A percentile compares a stretch with the other conserved stretches of the same genome.
These are phyloP conservation scores for Aurelia aurita complex sp. Pacific DNA, from an alignment of 30 jellyfish, hydroid and myxozoan species.

Conservation along the genomic window DNA sequence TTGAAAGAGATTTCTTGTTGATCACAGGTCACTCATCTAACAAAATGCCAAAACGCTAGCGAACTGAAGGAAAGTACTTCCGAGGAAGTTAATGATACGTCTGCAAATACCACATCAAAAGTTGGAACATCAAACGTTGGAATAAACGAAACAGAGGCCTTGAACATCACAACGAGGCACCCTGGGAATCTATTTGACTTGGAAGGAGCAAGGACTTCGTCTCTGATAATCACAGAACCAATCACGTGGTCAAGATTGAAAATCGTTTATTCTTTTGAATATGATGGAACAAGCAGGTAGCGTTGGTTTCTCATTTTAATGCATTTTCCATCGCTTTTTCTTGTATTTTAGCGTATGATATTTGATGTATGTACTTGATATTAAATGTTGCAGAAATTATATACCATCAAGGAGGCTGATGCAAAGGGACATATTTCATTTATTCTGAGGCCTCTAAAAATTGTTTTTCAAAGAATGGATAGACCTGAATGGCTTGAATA, in stretches of 20 bases:
- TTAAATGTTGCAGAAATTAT: too few relatives aligned
- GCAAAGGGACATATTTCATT: too few relatives aligned
- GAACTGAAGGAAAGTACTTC: not conserved
- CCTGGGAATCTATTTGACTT: conserved; percentile 69
- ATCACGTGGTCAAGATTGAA: conserved; percentile 89
- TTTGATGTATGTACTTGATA: too few relatives aligned
- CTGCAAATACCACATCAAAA: not conserved
- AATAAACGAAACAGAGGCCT: not conserved
- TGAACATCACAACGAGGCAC: not conserved
- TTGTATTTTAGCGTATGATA: too few relatives aligned
- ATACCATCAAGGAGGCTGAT: too few relatives aligned
- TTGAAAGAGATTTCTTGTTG: not conserved
- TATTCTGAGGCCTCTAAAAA: too few relatives aligned
- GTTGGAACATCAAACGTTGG: not conserved
- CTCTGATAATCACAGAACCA: conserved; percentile 85
- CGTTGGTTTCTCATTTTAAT: not conserved
- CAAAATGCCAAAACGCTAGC: not conserved
- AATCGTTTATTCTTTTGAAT: conserved; percentile 93
- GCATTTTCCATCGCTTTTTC: not conserved
- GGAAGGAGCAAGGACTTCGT: conserved; percentile 67
- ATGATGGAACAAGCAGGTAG: conserved; percentile 60
- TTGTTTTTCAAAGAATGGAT: too few relatives aligned
- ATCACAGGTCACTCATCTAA: conserved; percentile 25
- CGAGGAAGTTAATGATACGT: not conserved
- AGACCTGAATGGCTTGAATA: too few relatives aligned